Conservation (phyloP, 1,140 invertebrate species). For the Eriocheir sinensis region DNA sequence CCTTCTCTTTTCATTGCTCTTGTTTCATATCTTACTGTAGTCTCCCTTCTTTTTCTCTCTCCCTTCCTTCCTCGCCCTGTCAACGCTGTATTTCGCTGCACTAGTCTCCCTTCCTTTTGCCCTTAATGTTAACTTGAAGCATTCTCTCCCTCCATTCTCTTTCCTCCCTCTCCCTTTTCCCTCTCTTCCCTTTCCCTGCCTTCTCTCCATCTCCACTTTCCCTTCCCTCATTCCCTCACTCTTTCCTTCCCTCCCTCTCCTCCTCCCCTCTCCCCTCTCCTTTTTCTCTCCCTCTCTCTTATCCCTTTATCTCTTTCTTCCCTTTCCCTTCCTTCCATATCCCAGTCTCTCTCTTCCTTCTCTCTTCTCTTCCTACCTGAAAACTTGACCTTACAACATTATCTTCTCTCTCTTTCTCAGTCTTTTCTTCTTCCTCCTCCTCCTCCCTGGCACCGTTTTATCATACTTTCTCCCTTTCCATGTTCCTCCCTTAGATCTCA, state of each 20-base stretch:
- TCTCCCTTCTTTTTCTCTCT: neutral
- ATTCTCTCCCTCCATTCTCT: no score
- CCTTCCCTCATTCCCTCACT: neutral
- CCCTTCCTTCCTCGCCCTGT: neutral
- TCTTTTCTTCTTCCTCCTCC: neutral
- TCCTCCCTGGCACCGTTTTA: no score
- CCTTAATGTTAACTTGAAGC: no score
- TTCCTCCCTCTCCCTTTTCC: neutral
- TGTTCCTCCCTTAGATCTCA: neutral
- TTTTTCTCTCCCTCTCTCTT: neutral
- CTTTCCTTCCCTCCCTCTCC: neutral
- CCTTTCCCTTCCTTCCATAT: neutral
- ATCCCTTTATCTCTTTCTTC: neutral
- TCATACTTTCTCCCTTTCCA: neutral
- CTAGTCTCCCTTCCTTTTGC: no score
- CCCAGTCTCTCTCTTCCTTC: neutral
- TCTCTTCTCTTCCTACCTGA: neutral
- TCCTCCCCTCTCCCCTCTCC: neutral
- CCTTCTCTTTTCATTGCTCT: no score
- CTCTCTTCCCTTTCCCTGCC: neutral
- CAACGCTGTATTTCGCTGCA: no score
- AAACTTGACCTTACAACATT: neutral
- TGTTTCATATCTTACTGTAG: no score
- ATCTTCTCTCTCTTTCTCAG: neutral
- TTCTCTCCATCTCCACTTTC: neutral